Percentiles rank a stretch among this genome's conserved stretches.
Conservation (phyloP, 2,113 vertebrate genomes). For the Anseranas semipalmata region DNA sequence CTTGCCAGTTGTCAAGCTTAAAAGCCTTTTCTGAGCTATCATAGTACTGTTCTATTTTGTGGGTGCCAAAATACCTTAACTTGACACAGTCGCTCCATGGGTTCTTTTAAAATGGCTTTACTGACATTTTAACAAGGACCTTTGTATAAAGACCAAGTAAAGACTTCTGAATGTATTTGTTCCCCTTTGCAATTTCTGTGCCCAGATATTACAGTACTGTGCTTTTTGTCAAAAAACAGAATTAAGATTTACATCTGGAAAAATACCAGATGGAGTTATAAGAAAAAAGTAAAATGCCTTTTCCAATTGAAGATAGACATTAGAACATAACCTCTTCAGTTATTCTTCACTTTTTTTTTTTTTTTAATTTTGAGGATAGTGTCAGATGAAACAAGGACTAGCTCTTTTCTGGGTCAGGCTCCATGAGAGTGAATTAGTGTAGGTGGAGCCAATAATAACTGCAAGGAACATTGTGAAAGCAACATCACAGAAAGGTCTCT, state of each 20-base stretch:
- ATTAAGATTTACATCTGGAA: neutral
- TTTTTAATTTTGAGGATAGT: conserved; percentile 32
- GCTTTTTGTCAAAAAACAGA: neutral
- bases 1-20: conserved; percentile 38
- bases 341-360: conserved; percentile 55
- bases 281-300: neutral
- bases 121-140: neutral
- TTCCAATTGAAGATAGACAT: neutral
- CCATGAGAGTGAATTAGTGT: conserved; percentile 14
- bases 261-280: neutral
- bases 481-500: conserved; percentile 1
- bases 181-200: neutral
- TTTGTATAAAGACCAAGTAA: neutral
- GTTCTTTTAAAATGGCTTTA: neutral
- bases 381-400: conserved; percentile 35
- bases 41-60: neutral
- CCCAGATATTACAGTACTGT: neutral
- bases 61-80: conserved; percentile 32
- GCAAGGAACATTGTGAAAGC: conserved; percentile 27
- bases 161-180: neutral
- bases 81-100: neutral
- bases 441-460: conserved; percentile 62
- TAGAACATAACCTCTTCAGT: conserved; percentile 21
- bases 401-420: conserved; percentile 51
- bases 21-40: conserved; percentile 26